These are phyloP conservation scores for Chunga burmeisteri DNA, from an alignment of 2,113 vertebrate species.

Conservation along the genomic window DNA sequence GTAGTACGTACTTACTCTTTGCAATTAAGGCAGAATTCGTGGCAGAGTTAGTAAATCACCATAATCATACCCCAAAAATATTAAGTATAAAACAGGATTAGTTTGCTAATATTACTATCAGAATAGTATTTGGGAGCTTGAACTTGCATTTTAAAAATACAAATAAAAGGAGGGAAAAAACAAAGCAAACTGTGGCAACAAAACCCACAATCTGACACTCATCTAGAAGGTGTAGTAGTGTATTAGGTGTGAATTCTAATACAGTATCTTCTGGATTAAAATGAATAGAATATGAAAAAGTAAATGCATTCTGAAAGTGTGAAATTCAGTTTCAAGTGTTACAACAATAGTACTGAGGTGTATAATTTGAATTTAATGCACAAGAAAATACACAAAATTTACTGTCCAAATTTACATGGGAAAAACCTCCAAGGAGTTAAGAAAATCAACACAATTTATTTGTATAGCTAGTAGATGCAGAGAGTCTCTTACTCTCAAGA, in stretches of 20 bases:
- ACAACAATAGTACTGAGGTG: background rate
- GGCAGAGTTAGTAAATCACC: background rate
- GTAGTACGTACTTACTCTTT: background rate
- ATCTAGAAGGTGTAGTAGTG: background rate
- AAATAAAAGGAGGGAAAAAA: background rate
- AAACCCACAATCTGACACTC: background rate
- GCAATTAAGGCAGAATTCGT: background rate
- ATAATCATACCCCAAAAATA: background rate
- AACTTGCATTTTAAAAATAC: background rate
- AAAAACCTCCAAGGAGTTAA: background rate
- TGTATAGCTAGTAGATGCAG: background rate
- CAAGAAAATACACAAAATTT: background rate
- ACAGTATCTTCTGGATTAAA: background rate
- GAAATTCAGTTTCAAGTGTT: background rate
- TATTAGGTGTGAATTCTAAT: background rate
- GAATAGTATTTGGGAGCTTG: background rate
- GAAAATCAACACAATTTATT: background rate
- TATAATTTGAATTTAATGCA: conserved; percentile 25
- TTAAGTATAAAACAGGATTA: background rate
- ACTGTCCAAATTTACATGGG: background rate
- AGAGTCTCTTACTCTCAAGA: background rate
- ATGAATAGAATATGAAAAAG: background rate
- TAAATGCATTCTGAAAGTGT: background rate
- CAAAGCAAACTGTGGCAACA: background rate
- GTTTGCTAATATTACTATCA: background rate